Evolutionary conservation across 1,140 invertebrate species (phyloP).

Genomic region (Pygmarrhopalites habei): DNA sequence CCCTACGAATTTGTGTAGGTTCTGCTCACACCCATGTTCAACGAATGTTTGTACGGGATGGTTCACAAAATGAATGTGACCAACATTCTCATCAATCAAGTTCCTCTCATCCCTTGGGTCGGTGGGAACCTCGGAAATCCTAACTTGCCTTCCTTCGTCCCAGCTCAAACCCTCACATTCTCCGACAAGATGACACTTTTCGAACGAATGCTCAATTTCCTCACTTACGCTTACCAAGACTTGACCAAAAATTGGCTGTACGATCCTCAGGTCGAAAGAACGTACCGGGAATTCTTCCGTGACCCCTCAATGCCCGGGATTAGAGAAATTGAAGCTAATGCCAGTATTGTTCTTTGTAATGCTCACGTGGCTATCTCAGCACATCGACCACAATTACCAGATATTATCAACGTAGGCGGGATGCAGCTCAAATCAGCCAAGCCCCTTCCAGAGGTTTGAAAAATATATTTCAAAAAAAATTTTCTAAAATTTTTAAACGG

Average conservation of each 20-base stretch:
- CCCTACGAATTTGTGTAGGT: conserved; percentile 45
- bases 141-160: conserved; percentile 10
- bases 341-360: conserved; percentile 33
- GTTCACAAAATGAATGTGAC: conserved; percentile 47
- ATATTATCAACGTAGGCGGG: conserved; percentile 53
- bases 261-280: background rate
- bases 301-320: conserved; percentile 6
- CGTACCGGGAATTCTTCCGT: conserved; percentile 5
- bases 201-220: conserved; percentile 11
- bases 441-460: conserved; percentile 14
- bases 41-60: conserved; percentile 45
- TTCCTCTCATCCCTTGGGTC: conserved; percentile 19
- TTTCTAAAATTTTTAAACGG: background rate
- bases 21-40: conserved; percentile 45
- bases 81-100: conserved; percentile 43
- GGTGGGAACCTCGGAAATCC: conserved; percentile 12
- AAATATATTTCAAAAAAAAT: background rate
- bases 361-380: conserved; percentile 24
- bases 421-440: background rate
- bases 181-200: conserved; percentile 18
- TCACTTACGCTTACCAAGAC: background rate
- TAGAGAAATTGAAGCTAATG: conserved; percentile 28
- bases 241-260: background rate
- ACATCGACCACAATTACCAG: conserved; percentile 26
- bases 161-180: background rate